These are phyloP conservation scores for Argya squamiceps DNA, from an alignment of 2,797 vertebrate genomes.

Conservation along the genomic window DNA sequence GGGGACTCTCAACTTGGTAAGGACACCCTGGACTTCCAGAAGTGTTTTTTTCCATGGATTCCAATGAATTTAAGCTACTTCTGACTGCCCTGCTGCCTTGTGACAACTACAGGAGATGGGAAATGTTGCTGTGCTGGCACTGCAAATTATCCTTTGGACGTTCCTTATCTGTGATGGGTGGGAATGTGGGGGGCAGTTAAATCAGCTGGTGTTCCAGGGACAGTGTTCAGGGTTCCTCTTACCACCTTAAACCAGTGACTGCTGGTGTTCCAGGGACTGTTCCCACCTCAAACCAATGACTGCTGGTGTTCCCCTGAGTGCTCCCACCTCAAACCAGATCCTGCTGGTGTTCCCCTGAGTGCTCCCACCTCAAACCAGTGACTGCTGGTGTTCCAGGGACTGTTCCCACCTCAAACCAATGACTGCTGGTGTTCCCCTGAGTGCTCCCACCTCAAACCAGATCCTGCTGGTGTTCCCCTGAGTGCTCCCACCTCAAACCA, in stretches of 20 bases:
- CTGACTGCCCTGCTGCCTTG: not conserved
- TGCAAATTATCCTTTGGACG: not conserved
- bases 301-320: not conserved
- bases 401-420: not conserved
- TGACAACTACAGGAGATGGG: fast-evolving
- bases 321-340: not conserved
- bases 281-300: not conserved
- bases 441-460: not conserved
- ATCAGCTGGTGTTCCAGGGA: not conserved
- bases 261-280: not conserved
- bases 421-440: not conserved
- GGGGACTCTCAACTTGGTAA: constrained; percentile 95
- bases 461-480: not conserved
- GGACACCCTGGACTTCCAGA: not conserved
- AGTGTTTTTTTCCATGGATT: not conserved
- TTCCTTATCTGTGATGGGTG: not conserved
- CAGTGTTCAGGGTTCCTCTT: not conserved
- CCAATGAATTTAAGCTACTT: not conserved
- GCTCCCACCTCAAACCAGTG: not conserved
- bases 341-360: not conserved
- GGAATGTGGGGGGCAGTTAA: not conserved
- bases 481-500: not conserved
- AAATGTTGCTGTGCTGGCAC: not conserved
- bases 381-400: not conserved
- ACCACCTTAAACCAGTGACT: not conserved